Conservation (phyloP, 2,888 invertebrate genomes). For the Idaea biselata region DNA sequence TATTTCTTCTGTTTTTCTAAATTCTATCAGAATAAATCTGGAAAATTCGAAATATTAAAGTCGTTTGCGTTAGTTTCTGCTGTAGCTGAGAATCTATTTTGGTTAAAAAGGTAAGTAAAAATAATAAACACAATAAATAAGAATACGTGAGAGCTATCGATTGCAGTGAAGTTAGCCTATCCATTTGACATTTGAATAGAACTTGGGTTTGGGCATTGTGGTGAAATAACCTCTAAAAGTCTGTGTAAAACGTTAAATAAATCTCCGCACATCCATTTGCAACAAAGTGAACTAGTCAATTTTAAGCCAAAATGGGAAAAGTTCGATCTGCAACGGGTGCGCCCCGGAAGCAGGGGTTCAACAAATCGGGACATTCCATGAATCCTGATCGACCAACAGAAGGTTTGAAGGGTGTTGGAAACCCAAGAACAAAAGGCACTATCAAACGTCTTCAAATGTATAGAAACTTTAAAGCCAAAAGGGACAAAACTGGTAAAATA, state of each 20-base stretch:
- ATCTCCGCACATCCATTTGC: constrained; percentile 29
- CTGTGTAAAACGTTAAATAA: constrained; percentile 7
- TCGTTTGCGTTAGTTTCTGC: not conserved
- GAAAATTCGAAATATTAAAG: not conserved
- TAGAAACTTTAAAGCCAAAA: constrained; percentile 96
- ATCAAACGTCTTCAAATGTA: constrained; percentile 99
- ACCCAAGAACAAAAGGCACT: constrained; percentile 93
- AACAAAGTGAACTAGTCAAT: constrained; percentile 16
- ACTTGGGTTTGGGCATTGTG: constrained; percentile 5
- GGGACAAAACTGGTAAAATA: constrained; percentile 94
- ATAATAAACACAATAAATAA: not conserved
- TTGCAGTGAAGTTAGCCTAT: constrained; percentile 11
- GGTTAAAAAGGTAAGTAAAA: not conserved
- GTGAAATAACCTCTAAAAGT: constrained; percentile 10
- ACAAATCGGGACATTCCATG: constrained; percentile 95
- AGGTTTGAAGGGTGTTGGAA: constrained; percentile 91
- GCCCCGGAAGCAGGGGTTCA: constrained; percentile 91
- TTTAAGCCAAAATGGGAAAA: constrained; percentile 84
- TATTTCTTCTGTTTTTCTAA: not conserved
- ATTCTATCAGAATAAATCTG: not conserved
- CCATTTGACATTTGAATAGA: constrained; percentile 10
- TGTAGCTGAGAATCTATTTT: not conserved
- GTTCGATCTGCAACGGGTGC: constrained; percentile 85
- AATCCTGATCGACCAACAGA: constrained; percentile 93
- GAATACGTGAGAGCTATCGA: not conserved